Percentiles rank a stretch among this genome's conserved stretches.
phyloP scores from a whole-genome alignment of 2,888 invertebrate genomes.

The Heliconius charithonia region DNA sequence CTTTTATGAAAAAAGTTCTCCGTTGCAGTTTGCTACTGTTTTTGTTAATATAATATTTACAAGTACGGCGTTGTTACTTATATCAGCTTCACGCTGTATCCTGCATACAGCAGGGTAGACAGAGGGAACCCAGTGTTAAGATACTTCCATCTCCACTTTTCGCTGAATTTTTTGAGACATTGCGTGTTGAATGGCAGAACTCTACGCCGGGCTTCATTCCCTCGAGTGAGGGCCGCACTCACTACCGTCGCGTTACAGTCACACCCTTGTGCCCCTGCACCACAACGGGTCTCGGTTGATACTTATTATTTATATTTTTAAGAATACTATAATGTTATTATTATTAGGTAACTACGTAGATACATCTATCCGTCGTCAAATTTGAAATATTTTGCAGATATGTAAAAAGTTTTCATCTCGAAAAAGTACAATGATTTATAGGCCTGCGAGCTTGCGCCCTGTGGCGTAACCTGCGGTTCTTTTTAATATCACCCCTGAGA shows the following conservation, averaged over 20 bases:
- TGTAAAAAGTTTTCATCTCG: constrained; percentile 43
- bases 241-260: too few relatives aligned
- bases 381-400: constrained; percentile 43
- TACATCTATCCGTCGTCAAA: background rate
- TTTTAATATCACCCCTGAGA: constrained; percentile 46
- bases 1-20: constrained; percentile 81
- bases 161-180: too few relatives aligned
- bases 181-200: too few relatives aligned
- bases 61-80: constrained; percentile 9
- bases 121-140: too few relatives aligned
- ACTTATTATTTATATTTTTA: background rate
- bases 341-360: background rate
- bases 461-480: constrained; percentile 43
- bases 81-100: background rate
- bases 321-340: background rate
- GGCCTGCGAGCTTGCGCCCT: constrained; percentile 35
- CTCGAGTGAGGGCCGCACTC: too few relatives aligned
- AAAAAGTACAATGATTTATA: constrained; percentile 46
- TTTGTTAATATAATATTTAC: constrained; percentile 59
- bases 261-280: too few relatives aligned
- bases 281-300: background rate
- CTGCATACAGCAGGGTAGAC: too few relatives aligned
- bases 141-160: too few relatives aligned
- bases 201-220: too few relatives aligned
- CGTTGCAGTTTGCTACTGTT: constrained; percentile 67